phyloP scores from a whole-genome alignment of 1,140 invertebrate species.

The Eumeta japonica region DNA sequence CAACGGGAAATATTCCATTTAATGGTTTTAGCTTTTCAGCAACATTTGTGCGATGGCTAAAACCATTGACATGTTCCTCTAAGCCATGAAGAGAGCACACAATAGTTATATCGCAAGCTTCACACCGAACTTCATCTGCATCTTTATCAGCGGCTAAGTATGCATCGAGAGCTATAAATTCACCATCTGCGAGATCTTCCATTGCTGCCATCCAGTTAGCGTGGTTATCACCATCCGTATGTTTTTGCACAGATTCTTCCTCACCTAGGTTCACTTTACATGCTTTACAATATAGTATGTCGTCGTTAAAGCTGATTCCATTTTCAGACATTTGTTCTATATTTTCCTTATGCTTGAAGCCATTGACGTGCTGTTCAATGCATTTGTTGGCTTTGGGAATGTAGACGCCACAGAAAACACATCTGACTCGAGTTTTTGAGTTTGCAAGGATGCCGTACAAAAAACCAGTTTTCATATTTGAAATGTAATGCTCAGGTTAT shows the following conservation, averaged over 20 bases:
- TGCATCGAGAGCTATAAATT: slow-evolving; percentile 25
- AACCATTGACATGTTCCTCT: slow-evolving; percentile 30
- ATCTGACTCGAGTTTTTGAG: slow-evolving; percentile 32
- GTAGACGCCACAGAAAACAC: slow-evolving; percentile 33
- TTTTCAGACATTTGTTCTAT: slow-evolving; percentile 30
- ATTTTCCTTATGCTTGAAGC: slow-evolving; percentile 36
- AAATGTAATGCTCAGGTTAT: too few relatives aligned
- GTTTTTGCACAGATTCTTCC: slow-evolving; percentile 25
- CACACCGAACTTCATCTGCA: slow-evolving; percentile 26
- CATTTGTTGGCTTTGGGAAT: slow-evolving; percentile 38
- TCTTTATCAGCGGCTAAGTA: slow-evolving; percentile 27
- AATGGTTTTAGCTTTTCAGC: slow-evolving; percentile 27
- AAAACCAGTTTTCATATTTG: slow-evolving; percentile 27
- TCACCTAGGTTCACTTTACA: slow-evolving; percentile 20
- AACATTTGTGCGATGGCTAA: slow-evolving; percentile 22
- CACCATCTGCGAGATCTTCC: slow-evolving; percentile 29
- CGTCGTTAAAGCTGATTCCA: slow-evolving; percentile 21
- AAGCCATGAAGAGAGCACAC: slow-evolving; percentile 24
- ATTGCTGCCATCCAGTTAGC: slow-evolving; percentile 29
- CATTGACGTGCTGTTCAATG: slow-evolving; percentile 37
- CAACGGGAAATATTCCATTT: slow-evolving; percentile 32
- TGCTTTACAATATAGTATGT: slow-evolving; percentile 29
- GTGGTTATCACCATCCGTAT: slow-evolving; percentile 29
- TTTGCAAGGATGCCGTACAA: slow-evolving; percentile 26
- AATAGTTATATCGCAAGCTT: slow-evolving; percentile 22